phyloP scores from a whole-genome alignment of 2,797 vertebrate species.

The Siniperca obscura region DNA sequence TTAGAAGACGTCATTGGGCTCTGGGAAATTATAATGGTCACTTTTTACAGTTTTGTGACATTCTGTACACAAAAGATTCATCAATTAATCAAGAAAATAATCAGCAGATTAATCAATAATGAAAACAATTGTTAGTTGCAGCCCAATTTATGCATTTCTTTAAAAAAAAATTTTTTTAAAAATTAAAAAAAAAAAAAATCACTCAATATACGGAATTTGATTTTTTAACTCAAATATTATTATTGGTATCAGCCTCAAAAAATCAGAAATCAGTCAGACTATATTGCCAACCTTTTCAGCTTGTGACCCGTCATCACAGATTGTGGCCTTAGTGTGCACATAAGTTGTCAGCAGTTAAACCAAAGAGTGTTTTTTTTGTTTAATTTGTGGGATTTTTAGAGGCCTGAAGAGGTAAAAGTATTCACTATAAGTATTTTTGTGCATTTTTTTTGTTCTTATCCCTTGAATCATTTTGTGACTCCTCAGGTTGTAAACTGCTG shows the following conservation, averaged over 20 bases:
- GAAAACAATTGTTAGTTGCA: neutral
- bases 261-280: neutral
- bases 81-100: neutral
- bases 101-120: neutral
- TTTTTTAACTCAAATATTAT: no score
- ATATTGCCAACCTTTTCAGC: neutral
- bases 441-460: neutral
- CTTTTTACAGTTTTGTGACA: neutral
- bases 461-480: neutral
- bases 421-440: neutral
- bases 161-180: no score
- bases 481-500: neutral
- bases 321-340: no score
- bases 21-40: neutral
- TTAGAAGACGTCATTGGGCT: neutral
- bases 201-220: no score
- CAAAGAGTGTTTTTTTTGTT: neutral
- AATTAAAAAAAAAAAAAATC: no score
- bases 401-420: neutral
- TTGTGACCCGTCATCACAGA: neutral
- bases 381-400: neutral
- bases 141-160: neutral
- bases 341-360: neutral
- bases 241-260: neutral
- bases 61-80: neutral